Evolutionary conservation across 2,888 invertebrate genomes (phyloP), one percentile per base, ranked within the genome.

Genomic region (Mimumesa dahlbomi): DNA sequence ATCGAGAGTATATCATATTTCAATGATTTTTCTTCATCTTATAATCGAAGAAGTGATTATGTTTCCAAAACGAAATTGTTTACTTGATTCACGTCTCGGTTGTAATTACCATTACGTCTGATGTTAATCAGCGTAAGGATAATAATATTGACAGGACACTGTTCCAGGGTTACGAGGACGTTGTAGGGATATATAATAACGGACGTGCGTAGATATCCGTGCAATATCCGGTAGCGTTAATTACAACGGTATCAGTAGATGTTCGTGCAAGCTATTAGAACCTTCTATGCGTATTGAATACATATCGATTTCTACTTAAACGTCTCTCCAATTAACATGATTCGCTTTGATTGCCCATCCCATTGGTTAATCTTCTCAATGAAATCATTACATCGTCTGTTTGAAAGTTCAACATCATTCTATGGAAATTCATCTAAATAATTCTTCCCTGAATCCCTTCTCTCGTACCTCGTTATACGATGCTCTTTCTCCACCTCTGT

Each of bases 121-220:
- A 64, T 67, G 66, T 67, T 64, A 45, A 67, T 67, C 38, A n/a
- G 22, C 11, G 56, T 54, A 56, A 67, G 64, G 54, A 54, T 54
- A 21, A 22, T 34, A 22, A 34, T 40, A 19, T 7, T 18, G 25
- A 48, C 40, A 48, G 22, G 21, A 7, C 18, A 1, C 38, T n/a
- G 50, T 64, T 64, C 9, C n/a, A n/a, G 34, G 3, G 34, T 63
- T 4, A 2, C 14, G 2, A 11, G 9, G 11, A 2, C 48, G 18
- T n/a, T n/a, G n/a, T 14, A 14, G 14, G 34, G 34, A 56, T 43
- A 13, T 21, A 22, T 6, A 58, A 57, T 66, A 48, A 49, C 42
- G 29, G n/a, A 13, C 16, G 13, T n/a, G 57, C 34, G 14, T 42
- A 5, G 16, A 19, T n/a, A 19, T 42, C 19, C 16, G 42, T 46